These are phyloP conservation scores for Pollenia amentaria DNA, from an alignment of 2,888 invertebrate species.

Conservation along the genomic window DNA sequence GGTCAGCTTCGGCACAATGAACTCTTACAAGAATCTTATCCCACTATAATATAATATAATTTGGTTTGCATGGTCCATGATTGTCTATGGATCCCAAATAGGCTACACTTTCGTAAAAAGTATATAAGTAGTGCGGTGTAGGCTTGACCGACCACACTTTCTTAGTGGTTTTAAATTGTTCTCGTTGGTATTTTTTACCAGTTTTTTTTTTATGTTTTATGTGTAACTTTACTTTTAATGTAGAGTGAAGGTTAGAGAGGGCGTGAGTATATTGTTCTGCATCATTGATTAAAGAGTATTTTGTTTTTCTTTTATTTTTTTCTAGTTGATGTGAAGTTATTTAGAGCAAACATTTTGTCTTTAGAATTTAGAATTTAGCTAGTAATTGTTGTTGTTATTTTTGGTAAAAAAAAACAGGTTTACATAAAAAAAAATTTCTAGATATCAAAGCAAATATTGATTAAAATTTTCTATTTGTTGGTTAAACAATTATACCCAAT, in stretches of 20 bases:
- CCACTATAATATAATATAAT: no score
- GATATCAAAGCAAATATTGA: slow-evolving; percentile 2
- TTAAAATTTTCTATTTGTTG: neutral
- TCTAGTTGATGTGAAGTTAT: slow-evolving; percentile 54
- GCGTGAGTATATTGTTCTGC: slow-evolving; percentile 49
- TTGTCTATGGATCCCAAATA: no score
- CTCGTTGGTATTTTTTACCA: slow-evolving; percentile 5
- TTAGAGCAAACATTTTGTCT: slow-evolving; percentile 32
- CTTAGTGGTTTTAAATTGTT: neutral
- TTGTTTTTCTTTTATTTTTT: slow-evolving; percentile 30
- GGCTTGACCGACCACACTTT: no score
- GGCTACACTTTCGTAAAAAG: no score
- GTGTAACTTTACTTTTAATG: slow-evolving; percentile 32
- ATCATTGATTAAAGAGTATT: slow-evolving; percentile 44
- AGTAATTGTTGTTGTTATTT: neutral
- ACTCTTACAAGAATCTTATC: no score
- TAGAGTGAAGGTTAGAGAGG: slow-evolving; percentile 42
- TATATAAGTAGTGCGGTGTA: no score
- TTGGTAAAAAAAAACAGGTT: slow-evolving; percentile 6
- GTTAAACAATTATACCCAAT: no score
- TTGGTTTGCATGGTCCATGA: no score
- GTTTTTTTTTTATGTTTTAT: neutral
- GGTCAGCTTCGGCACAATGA: no score
- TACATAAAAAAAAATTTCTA: neutral
- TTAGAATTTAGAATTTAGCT: slow-evolving; percentile 34